These are phyloP conservation scores for Alosa sapidissima DNA, from an alignment of 2,797 vertebrate species.

Conservation along the genomic window DNA sequence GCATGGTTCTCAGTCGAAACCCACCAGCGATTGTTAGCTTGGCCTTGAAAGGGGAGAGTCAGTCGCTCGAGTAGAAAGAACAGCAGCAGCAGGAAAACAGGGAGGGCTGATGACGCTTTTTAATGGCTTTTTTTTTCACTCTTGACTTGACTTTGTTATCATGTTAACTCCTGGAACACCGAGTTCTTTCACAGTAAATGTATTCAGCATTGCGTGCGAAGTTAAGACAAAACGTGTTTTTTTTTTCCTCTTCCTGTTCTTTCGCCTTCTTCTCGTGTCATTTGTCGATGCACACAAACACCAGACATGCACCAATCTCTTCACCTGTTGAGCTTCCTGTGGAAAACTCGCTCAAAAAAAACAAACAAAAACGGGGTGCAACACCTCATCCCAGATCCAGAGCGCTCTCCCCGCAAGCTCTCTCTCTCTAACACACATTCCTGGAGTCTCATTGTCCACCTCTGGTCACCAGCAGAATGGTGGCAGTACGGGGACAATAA, in stretches of 20 bases:
- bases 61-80: constrained; percentile 28
- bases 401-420: not conserved
- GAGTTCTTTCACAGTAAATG: constrained; percentile 37
- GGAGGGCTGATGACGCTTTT: constrained; percentile 30
- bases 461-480: not conserved
- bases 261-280: not conserved
- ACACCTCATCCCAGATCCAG: not conserved
- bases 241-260: not conserved
- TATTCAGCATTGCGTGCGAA: constrained; percentile 31
- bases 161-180: constrained; percentile 26
- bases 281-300: not conserved
- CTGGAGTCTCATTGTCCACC: not conserved
- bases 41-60: constrained; percentile 24
- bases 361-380: not conserved
- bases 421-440: not conserved
- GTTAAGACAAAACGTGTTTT: constrained; percentile 40
- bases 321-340: not conserved
- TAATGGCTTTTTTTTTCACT: constrained; percentile 34
- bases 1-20: constrained; percentile 32
- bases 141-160: constrained; percentile 19
- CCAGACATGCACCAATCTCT: not conserved
- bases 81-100: constrained; percentile 34
- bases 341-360: not conserved
- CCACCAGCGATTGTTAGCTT: constrained; percentile 31
- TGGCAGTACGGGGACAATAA: not conserved